These are phyloP conservation scores for Alloplasta piceator DNA, from an alignment of 2,888 invertebrate genomes.

Conservation along the genomic window DNA sequence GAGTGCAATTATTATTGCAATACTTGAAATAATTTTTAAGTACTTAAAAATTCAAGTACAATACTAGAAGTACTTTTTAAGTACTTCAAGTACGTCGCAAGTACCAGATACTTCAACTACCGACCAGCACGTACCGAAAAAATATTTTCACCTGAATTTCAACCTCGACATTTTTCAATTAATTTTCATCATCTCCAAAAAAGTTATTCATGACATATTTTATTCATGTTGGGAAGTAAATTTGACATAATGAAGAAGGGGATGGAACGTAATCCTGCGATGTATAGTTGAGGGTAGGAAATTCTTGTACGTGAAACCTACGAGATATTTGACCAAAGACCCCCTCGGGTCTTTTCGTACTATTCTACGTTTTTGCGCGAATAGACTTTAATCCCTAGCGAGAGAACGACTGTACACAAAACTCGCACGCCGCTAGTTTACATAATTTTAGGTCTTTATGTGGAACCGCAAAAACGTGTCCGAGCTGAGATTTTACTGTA, in stretches of 20 bases:
- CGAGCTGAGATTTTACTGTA: conserved; percentile 55
- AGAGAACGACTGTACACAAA: no score
- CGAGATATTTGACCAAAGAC: conserved; percentile 26
- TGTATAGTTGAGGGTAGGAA: conserved; percentile 5
- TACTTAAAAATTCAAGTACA: no score
- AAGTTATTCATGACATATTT: not conserved
- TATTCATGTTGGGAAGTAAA: not conserved
- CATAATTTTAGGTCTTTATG: conserved; percentile 61
- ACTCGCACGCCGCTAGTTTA: conserved; percentile 50
- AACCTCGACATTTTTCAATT: no score
- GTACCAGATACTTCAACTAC: no score
- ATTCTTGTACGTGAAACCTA: conserved; percentile 16
- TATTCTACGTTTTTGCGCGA: conserved; percentile 27
- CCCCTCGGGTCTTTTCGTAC: conserved; percentile 7
- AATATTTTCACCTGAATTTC: no score
- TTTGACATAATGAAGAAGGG: not conserved
- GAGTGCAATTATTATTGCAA: no score
- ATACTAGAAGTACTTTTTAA: no score
- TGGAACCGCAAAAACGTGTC: conserved; percentile 48
- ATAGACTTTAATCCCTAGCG: conserved; percentile 56
- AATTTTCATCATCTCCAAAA: no score
- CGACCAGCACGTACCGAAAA: no score
- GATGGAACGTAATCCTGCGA: conserved; percentile 23
- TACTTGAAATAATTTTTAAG: no score
- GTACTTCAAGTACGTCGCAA: no score